Conservation (phyloP, 2,113 vertebrate genomes). For the Noturus placidus region DNA sequence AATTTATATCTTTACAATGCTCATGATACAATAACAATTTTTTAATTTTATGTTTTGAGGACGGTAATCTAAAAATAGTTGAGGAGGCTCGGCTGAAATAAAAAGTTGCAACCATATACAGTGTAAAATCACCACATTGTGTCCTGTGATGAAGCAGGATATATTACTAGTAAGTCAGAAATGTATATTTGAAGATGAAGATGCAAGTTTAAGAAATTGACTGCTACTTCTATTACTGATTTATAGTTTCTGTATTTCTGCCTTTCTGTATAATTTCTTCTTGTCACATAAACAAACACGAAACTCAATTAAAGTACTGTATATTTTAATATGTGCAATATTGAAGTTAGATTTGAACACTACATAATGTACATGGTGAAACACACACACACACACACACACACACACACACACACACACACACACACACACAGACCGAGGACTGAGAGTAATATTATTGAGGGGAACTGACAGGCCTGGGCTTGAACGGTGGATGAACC, state of each 20-base stretch:
- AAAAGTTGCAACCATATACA: background rate
- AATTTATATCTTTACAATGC: background rate
- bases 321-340: background rate
- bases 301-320: background rate
- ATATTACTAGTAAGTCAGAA: background rate
- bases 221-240: background rate
- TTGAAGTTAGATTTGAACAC: too few relatives aligned
- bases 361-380: too few relatives aligned
- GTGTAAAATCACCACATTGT: background rate
- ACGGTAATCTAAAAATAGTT: background rate
- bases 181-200: background rate
- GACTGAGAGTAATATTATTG: background rate
- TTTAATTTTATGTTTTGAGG: background rate
- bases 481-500: conserved; percentile 84
- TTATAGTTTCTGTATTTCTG: background rate
- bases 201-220: background rate
- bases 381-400: conserved; percentile 8
- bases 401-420: conserved; percentile 20
- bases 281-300: background rate
- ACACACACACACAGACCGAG: conserved; percentile 8
- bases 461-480: conserved; percentile 79
- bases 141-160: background rate
- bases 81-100: background rate
- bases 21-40: background rate
- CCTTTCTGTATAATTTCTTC: background rate